These are phyloP conservation scores for Hemicrepidius hirtus DNA, from an alignment of 2,888 invertebrate genomes.

Conservation along the genomic window DNA sequence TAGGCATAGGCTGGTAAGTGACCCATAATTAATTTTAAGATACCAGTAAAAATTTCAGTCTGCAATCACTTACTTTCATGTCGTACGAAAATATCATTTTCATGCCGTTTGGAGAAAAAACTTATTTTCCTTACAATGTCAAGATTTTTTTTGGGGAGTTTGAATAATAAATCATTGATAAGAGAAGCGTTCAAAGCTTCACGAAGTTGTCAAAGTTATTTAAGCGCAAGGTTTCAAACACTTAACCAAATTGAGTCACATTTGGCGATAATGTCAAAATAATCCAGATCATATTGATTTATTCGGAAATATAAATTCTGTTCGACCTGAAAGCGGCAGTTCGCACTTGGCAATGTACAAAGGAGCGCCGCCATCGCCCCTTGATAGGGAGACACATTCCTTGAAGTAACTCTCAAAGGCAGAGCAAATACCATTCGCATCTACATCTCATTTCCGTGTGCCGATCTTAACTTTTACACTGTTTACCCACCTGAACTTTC, in stretches of 20 bases:
- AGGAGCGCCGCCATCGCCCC: constrained; percentile 14
- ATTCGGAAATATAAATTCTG: constrained; percentile 22
- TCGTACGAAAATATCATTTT: too few species aligned
- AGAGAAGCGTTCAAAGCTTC: too few species aligned
- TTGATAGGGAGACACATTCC: constrained; percentile 33
- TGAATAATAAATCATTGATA: too few species aligned
- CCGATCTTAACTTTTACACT: constrained; percentile 38
- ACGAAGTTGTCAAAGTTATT: too few species aligned
- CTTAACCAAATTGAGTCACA: not conserved
- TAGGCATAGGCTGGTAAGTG: too few species aligned
- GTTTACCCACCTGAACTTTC: constrained; percentile 36
- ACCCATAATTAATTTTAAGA: too few species aligned
- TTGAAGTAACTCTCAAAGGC: constrained; percentile 38
- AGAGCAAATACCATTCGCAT: constrained; percentile 44
- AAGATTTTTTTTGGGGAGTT: too few species aligned
- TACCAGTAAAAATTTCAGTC: too few species aligned
- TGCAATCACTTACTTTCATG: too few species aligned
- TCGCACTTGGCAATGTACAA: constrained; percentile 22
- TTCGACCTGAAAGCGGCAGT: constrained; percentile 13
- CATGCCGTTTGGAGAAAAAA: too few species aligned
- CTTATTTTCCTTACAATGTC: too few species aligned
- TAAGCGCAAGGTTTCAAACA: too few species aligned
- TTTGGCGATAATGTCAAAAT: constrained; percentile 27
- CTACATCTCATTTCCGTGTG: constrained; percentile 45
- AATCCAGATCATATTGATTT: constrained; percentile 26